phyloP scores from a whole-genome alignment of 2,797 vertebrate species.

The Hippocampus kuda region DNA sequence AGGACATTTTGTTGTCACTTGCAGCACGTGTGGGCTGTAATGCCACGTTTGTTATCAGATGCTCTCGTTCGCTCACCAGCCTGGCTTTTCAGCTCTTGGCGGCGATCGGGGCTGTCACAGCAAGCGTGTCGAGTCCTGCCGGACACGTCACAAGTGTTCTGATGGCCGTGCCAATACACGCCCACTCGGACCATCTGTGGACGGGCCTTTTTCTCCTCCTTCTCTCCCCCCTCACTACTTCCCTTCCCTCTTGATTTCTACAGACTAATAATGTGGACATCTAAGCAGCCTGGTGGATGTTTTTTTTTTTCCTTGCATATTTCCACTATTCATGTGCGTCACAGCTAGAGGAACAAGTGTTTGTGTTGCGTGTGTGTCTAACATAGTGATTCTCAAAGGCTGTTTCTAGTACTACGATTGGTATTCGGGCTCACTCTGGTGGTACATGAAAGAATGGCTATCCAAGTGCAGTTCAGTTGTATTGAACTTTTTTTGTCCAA shows the following conservation, averaged over 20 bases:
- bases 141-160: constrained; percentile 68
- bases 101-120: constrained; percentile 54
- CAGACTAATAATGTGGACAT: constrained; percentile 12
- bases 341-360: too few species aligned
- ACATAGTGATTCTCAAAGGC: too few species aligned
- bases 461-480: too few species aligned
- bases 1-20: constrained; percentile 47
- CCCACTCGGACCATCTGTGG: constrained; percentile 72
- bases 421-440: too few species aligned
- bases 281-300: neutral
- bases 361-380: too few species aligned
- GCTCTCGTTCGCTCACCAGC: constrained; percentile 47
- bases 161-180: constrained; percentile 64
- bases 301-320: too few species aligned
- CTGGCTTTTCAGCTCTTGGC: constrained; percentile 61
- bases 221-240: constrained; percentile 34
- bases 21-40: constrained; percentile 39
- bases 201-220: constrained; percentile 58
- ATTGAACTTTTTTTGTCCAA: too few species aligned
- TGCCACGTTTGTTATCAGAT: constrained; percentile 53
- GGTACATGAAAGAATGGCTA: too few species aligned
- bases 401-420: too few species aligned
- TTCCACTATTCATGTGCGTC: too few species aligned
- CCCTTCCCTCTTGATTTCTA: constrained; percentile 47
- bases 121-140: constrained; percentile 59